Evolutionary conservation across 2,797 vertebrate genomes (phyloP).

Genomic region (Taeniopygia guttata): DNA sequence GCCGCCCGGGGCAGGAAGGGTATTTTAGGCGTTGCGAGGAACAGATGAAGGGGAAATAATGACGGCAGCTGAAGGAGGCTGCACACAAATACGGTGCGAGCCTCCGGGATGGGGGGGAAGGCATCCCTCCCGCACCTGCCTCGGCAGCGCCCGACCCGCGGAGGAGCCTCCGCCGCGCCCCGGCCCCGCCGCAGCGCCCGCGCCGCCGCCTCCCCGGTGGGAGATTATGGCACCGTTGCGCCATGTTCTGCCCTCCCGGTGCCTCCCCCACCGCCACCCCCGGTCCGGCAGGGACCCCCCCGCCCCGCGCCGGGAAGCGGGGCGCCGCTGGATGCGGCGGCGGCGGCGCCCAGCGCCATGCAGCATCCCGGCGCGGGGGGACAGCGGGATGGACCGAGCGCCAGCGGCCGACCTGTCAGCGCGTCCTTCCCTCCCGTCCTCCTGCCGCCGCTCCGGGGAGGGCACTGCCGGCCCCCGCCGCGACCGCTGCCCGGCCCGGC

Average conservation of each 20-base stretch:
- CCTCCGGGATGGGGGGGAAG: not conserved
- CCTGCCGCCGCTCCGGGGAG: not conserved
- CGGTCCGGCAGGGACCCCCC: not conserved
- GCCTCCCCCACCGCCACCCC: not conserved
- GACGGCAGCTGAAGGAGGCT: not conserved
- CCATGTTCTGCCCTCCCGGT: conserved; percentile 52
- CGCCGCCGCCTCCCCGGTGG: not conserved
- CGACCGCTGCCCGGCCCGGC: not conserved
- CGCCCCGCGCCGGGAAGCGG: not conserved
- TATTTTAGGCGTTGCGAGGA: not conserved
- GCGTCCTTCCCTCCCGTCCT: conserved; percentile 27
- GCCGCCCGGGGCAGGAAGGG: not conserved
- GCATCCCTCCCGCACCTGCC: not conserved
- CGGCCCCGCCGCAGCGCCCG: conserved; percentile 10
- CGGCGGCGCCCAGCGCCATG: not conserved
- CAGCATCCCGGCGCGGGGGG: not conserved
- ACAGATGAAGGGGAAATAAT: not conserved
- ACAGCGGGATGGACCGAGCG: not conserved
- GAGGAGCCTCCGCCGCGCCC: not conserved
- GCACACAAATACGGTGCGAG: not conserved
- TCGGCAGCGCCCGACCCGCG: not conserved
- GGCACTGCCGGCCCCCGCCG: not conserved
- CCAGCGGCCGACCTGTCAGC: conserved; percentile 33
- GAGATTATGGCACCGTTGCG: conserved; percentile 56
- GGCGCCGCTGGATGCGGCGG: not conserved